A percentile compares a stretch with the other conserved stretches of the same genome.
phyloP scores from a whole-genome alignment of 2,888 invertebrate genomes.

The Stenotaenia linearis region DNA sequence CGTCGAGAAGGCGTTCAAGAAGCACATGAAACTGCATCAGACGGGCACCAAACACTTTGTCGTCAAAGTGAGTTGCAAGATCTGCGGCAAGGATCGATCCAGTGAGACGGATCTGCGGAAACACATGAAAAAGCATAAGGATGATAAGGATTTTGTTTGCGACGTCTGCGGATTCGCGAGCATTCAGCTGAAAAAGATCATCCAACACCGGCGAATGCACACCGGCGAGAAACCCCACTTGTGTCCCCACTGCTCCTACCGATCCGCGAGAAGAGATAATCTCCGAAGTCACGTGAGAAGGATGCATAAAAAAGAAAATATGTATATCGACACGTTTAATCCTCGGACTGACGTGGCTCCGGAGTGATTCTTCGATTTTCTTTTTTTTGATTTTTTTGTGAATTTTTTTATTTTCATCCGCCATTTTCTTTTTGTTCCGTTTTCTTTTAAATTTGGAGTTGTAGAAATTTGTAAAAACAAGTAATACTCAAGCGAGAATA shows the following conservation, averaged over 20 bases:
- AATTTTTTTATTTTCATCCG: background rate
- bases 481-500: background rate
- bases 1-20: slow-evolving; percentile 54
- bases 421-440: background rate
- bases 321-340: slow-evolving; percentile 56
- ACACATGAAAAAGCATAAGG: slow-evolving; percentile 54
- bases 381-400: background rate
- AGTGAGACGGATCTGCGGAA: slow-evolving; percentile 52
- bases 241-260: slow-evolving; percentile 56
- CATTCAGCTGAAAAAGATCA: slow-evolving; percentile 56
- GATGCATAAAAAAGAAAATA: slow-evolving; percentile 55
- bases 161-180: slow-evolving; percentile 56
- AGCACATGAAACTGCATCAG: slow-evolving; percentile 53
- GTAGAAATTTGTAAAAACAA: background rate
- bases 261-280: slow-evolving; percentile 55
- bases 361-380: background rate
- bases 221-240: slow-evolving; percentile 56
- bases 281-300: slow-evolving; percentile 55
- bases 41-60: slow-evolving; percentile 46
- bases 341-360: slow-evolving; percentile 45
- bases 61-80: slow-evolving; percentile 52
- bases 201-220: slow-evolving; percentile 56
- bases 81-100: slow-evolving; percentile 54
- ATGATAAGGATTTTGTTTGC: slow-evolving; percentile 53
- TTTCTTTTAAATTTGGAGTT: background rate